Evolutionary conservation across 2,797 vertebrate genomes (phyloP).

Genomic region (Girardinus metallicus): DNA sequence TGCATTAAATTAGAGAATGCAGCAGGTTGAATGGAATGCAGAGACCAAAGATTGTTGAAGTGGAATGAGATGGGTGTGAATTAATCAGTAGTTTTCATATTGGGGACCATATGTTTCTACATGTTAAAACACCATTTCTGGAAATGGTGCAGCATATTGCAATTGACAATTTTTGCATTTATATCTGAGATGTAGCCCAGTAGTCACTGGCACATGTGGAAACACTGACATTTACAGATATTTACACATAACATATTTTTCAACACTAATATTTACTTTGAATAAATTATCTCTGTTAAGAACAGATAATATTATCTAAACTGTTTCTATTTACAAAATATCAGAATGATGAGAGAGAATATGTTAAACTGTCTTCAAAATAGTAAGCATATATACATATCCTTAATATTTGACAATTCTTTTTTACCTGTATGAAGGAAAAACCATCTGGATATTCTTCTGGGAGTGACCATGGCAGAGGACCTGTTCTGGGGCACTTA

Average conservation of each 20-base stretch:
- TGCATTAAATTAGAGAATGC: conserved; percentile 34
- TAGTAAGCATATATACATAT: neutral
- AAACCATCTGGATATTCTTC: neutral
- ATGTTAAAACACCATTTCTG: neutral
- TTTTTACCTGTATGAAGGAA: neutral
- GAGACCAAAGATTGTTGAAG: conserved; percentile 18
- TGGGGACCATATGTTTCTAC: neutral
- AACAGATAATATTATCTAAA: neutral
- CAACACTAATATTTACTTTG: conserved; percentile 23
- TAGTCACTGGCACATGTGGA: conserved; percentile 37
- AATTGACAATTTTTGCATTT: conserved; percentile 17
- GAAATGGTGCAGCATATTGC: conserved; percentile 33
- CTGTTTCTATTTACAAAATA: neutral
- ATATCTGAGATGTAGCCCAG: conserved; percentile 1
- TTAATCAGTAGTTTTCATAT: neutral
- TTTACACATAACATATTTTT: neutral
- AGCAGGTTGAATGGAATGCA: conserved; percentile 15
- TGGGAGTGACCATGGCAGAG: too few relatives aligned
- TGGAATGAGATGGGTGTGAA: conserved; percentile 10
- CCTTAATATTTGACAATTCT: neutral
- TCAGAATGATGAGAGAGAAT: neutral
- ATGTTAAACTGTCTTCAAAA: neutral
- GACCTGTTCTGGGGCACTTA: too few relatives aligned
- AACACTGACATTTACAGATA: conserved; percentile 37
- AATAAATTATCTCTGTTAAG: conserved; percentile 15